phyloP scores from a whole-genome alignment of 2,113 vertebrate species.

The Trematomus loennbergii region DNA sequence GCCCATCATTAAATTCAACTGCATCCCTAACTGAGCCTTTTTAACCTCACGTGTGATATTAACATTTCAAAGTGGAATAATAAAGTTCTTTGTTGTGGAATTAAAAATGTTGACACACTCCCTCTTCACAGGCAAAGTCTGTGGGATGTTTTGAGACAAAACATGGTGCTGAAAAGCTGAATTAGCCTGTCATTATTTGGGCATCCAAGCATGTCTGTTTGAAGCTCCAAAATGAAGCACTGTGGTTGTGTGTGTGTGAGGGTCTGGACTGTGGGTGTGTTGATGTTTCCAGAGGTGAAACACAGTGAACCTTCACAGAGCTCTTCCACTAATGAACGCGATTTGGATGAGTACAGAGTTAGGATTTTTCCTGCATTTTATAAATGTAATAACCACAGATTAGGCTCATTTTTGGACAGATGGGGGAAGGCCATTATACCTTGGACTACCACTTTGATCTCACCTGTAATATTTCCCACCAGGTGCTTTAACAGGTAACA shows the following conservation, averaged over 20 bases:
- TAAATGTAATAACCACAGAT: slow-evolving; percentile 48
- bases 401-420: neutral
- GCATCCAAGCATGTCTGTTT: slow-evolving; percentile 56
- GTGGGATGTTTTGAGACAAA: slow-evolving; percentile 72
- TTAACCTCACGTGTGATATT: slow-evolving; percentile 55
- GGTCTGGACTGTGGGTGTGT: slow-evolving; percentile 60
- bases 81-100: slow-evolving; percentile 62
- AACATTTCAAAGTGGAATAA: slow-evolving; percentile 63
- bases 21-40: slow-evolving; percentile 42
- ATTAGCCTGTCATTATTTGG: slow-evolving; percentile 75
- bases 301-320: slow-evolving; percentile 66
- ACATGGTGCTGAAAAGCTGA: slow-evolving; percentile 74
- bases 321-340: slow-evolving; percentile 55
- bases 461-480: slow-evolving; percentile 50
- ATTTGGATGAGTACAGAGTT: slow-evolving; percentile 36
- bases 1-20: slow-evolving; percentile 45
- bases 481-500: slow-evolving; percentile 64
- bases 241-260: slow-evolving; percentile 35
- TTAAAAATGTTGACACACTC: slow-evolving; percentile 71
- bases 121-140: slow-evolving; percentile 49
- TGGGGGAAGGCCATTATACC: neutral
- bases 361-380: slow-evolving; percentile 27
- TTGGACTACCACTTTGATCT: slow-evolving; percentile 54
- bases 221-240: slow-evolving; percentile 51
- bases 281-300: slow-evolving; percentile 71